Percentiles rank a stretch among this genome's conserved stretches.
Evolutionary conservation across 2,113 vertebrate species (phyloP).

Genomic region (Cryptotis parvus): DNA sequence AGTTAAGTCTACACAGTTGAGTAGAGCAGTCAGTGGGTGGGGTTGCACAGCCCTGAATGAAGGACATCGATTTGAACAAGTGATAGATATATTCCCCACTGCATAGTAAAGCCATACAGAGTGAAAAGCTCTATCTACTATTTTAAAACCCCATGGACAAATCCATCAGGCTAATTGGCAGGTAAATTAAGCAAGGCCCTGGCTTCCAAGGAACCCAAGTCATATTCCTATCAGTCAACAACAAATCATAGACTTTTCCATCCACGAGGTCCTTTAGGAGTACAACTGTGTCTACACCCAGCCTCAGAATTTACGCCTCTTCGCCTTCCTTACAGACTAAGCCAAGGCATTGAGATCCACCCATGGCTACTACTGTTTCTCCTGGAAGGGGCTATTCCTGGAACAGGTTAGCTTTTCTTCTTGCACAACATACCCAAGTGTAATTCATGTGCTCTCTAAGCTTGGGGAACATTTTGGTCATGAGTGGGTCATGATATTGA

Average conservation of each 20-base stretch:
- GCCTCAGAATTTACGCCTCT: conserved; percentile 32
- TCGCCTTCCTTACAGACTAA: neutral
- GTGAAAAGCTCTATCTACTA: conserved; percentile 75
- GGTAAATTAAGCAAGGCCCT: conserved; percentile 82
- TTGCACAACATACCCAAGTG: neutral
- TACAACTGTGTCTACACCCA: conserved; percentile 49
- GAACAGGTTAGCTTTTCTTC: conserved; percentile 32
- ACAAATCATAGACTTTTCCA: conserved; percentile 75
- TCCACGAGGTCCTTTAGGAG: conserved; percentile 60
- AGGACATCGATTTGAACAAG: neutral
- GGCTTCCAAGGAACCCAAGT: conserved; percentile 79
- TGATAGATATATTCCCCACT: conserved; percentile 40
- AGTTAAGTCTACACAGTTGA: neutral
- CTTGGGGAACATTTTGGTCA: conserved; percentile 6
- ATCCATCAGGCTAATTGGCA: conserved; percentile 83
- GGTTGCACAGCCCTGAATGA: conserved; percentile 35
- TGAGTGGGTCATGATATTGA: neutral
- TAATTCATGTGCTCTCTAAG: conserved; percentile 31
- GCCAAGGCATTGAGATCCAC: conserved; percentile 30
- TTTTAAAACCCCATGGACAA: conserved; percentile 76
- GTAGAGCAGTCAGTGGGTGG: neutral
- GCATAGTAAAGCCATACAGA: conserved; percentile 53
- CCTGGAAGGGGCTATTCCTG: conserved; percentile 23
- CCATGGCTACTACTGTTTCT: conserved; percentile 42
- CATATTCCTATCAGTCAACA: conserved; percentile 74